Evolutionary conservation across 2,888 invertebrate genomes (phyloP).

Genomic region (Caenorhabditis uteleia): DNA sequence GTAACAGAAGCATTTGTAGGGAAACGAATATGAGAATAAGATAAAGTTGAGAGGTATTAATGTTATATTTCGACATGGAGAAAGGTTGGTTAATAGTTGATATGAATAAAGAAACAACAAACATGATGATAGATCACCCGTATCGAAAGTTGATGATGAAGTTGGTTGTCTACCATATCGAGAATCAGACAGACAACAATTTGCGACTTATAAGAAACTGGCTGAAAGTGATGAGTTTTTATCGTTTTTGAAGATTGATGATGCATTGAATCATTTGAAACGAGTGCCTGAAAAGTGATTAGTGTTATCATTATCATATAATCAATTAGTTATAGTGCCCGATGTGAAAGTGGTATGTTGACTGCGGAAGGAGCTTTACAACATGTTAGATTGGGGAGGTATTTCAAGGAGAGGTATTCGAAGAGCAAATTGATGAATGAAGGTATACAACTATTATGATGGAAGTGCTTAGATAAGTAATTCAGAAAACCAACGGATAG

Average conservation of each 20-base stretch:
- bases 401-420: slow-evolving; percentile 73
- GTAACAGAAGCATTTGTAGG: slow-evolving; percentile 6
- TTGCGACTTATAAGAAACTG: slow-evolving; percentile 38
- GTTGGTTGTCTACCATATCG: slow-evolving; percentile 45
- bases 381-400: slow-evolving; percentile 81
- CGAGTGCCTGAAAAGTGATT: slow-evolving; percentile 44
- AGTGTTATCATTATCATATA: not conserved
- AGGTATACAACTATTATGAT: slow-evolving; percentile 16
- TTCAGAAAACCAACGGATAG: slow-evolving; percentile 25
- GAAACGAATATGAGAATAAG: slow-evolving; percentile 31
- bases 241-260: slow-evolving; percentile 45
- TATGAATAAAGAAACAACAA: not conserved
- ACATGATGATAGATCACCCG: slow-evolving; percentile 37
- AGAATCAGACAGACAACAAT: slow-evolving; percentile 43
- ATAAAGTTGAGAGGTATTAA: slow-evolving; percentile 46
- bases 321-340: slow-evolving; percentile 36
- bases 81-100: slow-evolving; percentile 41
- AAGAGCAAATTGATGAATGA: slow-evolving; percentile 42
- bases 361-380: slow-evolving; percentile 84
- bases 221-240: slow-evolving; percentile 42
- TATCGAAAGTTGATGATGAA: slow-evolving; percentile 25
- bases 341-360: slow-evolving; percentile 75
- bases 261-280: slow-evolving; percentile 21
- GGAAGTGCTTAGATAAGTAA: not conserved
- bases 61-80: slow-evolving; percentile 58